Base-by-base conservation (phyloP, 2,888 invertebrate genomes). In the Xanthia togata region DNA sequence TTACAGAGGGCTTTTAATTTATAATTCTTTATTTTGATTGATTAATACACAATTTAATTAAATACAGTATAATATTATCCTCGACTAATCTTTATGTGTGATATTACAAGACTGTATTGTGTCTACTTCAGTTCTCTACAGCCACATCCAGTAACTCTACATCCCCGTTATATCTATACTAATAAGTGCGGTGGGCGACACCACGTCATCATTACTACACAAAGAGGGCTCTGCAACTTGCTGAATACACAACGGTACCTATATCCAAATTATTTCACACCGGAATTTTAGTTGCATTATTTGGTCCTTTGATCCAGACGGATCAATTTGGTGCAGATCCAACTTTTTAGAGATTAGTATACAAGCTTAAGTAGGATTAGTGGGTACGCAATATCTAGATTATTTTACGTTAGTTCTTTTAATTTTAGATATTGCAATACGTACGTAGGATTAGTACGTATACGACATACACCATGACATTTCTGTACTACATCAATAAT, bases 171-270 rank as follows among this genome's bases (percentile, higher is more conserved):
- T 78, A 78, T 83, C 89, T 78, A 83, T 84, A 89, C 90, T 93
- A 93, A 93, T 94, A 94, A 94, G 92, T 91, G 93, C 88, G 92
- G 92, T 90, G 90, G 90, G 89, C 91, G 89, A 78, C 83, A 79
- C 76, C 79, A 87, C 90, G 90, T 88, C 91, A 91, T 94, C 93
- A 93, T 94, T 94, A 94, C 90, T 88, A 86, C 89, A 91, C 91
- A 91, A 91, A 91, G 89, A 87, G 92, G 89, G 89, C 88, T 83
- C 87, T 86, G 84, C 73, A 85, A 55, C 63, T 76, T 80, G 73
- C 83, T 86, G 72, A 82, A 70, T 59, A 76, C 69, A 79, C 73
- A 69, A 14, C 67, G 82, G 72, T 81, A 76, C 76, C 79, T 80
- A 78, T 72, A 79, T 55, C 69, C 64, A 69, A 81, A 80, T 85